phyloP scores from a whole-genome alignment of 2,113 vertebrate species.

The Salvelinus namaycush region DNA sequence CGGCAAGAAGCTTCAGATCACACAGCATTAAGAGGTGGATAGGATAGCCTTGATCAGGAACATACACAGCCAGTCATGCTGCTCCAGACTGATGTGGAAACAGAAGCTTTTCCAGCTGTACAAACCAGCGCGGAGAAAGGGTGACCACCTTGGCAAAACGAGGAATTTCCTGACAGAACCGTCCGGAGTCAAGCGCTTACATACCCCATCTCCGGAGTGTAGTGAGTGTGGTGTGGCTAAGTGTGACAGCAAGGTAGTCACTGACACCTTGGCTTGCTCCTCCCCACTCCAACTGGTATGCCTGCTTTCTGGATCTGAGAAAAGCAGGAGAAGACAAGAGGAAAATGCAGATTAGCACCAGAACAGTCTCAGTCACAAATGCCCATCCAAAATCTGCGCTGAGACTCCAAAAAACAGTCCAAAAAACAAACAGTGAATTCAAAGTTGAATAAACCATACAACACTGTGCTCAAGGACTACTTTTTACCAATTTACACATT shows the following conservation, averaged over 20 bases:
- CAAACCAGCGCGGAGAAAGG: slow-evolving; percentile 48
- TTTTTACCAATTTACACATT: no score
- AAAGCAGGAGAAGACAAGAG: neutral
- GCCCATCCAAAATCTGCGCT: no score
- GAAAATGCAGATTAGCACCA: neutral
- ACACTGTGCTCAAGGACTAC: no score
- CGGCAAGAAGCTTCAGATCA: slow-evolving; percentile 58
- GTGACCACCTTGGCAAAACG: slow-evolving; percentile 45
- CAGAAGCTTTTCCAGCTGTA: slow-evolving; percentile 65
- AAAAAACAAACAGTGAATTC: neutral
- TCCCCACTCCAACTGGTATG: neutral
- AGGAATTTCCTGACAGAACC: slow-evolving; percentile 62
- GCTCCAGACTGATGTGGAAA: slow-evolving; percentile 44
- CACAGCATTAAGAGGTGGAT: slow-evolving; percentile 25
- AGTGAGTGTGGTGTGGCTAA: neutral
- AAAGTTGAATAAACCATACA: no score
- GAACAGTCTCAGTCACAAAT: neutral
- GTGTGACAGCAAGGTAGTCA: neutral
- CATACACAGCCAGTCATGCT: slow-evolving; percentile 10
- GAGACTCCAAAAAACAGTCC: neutral
- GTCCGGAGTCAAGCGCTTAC: slow-evolving; percentile 22
- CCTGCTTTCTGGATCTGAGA: neutral
- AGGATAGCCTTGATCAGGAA: neutral
- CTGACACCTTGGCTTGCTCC: neutral
- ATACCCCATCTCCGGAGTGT: neutral